Evolutionary conservation across 2,797 vertebrate genomes (phyloP).

Genomic region (Psittacula echo): DNA sequence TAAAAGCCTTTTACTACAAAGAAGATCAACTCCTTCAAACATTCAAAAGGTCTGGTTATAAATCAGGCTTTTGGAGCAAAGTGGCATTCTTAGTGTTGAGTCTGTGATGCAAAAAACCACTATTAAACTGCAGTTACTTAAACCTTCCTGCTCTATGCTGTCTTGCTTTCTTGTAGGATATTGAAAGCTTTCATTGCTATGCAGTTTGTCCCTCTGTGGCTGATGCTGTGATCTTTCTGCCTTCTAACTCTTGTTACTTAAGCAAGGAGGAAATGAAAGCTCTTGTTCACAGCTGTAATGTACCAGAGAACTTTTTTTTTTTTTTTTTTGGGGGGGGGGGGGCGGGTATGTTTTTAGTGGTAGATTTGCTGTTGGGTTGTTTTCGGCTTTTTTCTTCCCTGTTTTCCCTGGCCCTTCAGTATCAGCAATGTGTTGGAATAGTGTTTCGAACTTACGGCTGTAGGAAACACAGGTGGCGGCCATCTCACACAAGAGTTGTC

Average conservation of each 20-base stretch:
- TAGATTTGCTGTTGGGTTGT: background rate
- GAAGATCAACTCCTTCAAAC: background rate
- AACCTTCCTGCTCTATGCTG: background rate
- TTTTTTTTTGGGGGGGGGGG: background rate
- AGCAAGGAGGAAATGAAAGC: background rate
- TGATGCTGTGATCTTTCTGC: background rate
- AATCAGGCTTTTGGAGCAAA: background rate
- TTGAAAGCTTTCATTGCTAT: background rate
- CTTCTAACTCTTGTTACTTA: background rate
- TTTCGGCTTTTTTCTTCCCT: background rate
- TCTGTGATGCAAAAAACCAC: background rate
- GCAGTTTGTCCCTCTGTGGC: background rate
- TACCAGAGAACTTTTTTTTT: background rate
- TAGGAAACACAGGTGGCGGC: background rate
- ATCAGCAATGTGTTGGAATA: background rate
- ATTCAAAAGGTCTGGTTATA: background rate
- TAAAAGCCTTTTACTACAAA: background rate
- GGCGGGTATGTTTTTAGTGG: background rate
- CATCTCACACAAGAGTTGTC: background rate
- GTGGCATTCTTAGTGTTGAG: background rate
- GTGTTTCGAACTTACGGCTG: accelerated
- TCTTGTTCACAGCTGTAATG: background rate
- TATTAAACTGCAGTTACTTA: background rate
- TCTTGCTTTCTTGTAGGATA: background rate
- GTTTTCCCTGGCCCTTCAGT: background rate